These are phyloP conservation scores for Achatina immaculata DNA, from an alignment of 1,140 invertebrate genomes.

Conservation along the genomic window DNA sequence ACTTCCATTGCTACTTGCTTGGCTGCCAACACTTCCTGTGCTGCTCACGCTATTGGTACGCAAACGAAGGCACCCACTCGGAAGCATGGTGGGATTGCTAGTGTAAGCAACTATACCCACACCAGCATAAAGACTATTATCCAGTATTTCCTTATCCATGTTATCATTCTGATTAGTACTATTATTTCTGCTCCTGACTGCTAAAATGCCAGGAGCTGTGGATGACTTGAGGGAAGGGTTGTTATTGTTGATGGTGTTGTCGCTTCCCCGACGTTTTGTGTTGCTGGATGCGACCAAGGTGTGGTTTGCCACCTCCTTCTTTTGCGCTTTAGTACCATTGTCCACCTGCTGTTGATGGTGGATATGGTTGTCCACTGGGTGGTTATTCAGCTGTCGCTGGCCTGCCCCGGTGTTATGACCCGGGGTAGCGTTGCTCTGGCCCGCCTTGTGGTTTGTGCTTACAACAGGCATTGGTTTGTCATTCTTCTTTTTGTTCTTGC, in stretches of 20 bases:
- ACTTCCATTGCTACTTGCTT: constrained; percentile 74
- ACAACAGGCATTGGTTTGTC: constrained; percentile 74
- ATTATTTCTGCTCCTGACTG: constrained; percentile 26
- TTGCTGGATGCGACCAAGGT: background rate
- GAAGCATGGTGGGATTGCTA: background rate
- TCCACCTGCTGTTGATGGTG: constrained; percentile 24
- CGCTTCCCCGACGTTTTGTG: constrained; percentile 38
- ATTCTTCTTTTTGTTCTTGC: constrained; percentile 74
- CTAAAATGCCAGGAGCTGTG: background rate
- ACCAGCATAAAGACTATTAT: background rate
- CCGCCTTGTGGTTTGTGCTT: constrained; percentile 48
- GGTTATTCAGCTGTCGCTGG: too few relatives aligned
- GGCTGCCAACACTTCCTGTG: constrained; percentile 77
- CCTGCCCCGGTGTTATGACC: background rate
- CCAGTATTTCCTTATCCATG: background rate
- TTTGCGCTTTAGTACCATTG: constrained; percentile 15
- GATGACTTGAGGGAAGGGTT: constrained; percentile 31
- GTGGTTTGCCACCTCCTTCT: background rate
- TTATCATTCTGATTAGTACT: constrained; percentile 10
- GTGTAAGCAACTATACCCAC: background rate
- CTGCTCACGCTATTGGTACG: constrained; percentile 77
- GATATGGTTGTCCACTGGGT: constrained; percentile 34
- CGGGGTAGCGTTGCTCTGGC: constrained; percentile 35
- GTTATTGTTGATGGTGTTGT: constrained; percentile 59
- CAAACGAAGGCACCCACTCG: constrained; percentile 74